A percentile compares a stretch with the other conserved stretches of the same genome.
These are phyloP conservation scores for Rhagonycha fulva DNA, from an alignment of 2,888 invertebrate genomes.

Conservation along the genomic window DNA sequence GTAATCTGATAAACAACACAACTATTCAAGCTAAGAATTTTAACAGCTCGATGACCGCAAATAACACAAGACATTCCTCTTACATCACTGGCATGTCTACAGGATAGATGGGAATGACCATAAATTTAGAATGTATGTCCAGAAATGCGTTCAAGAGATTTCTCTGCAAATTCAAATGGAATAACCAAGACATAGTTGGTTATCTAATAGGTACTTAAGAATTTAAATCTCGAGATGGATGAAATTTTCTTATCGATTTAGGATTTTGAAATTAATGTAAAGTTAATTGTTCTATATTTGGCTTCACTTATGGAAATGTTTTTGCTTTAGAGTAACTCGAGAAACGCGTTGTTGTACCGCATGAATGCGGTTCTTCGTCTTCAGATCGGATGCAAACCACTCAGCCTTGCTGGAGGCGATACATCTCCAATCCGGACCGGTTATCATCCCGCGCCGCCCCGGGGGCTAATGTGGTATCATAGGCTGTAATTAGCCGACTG, in stretches of 20 bases:
- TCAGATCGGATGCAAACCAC: constrained; percentile 49
- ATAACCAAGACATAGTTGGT: constrained; percentile 2
- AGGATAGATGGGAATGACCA: constrained; percentile 28
- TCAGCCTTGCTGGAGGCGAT: constrained; percentile 50
- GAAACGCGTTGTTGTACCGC: constrained; percentile 33
- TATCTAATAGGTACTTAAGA: not conserved
- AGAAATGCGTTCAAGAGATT: constrained; percentile 9
- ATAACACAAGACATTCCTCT: constrained; percentile 49
- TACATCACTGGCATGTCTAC: constrained; percentile 39
- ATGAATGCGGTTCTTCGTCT: constrained; percentile 44
- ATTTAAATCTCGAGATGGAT: not conserved
- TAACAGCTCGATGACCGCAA: constrained; percentile 47
- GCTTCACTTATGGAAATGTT: constrained; percentile 10
- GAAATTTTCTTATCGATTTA: not conserved
- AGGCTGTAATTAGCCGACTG: constrained; percentile 61
- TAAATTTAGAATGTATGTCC: constrained; percentile 16
- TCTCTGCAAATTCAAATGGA: not conserved
- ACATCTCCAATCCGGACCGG: constrained; percentile 50
- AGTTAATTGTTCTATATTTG: constrained; percentile 4
- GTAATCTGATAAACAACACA: constrained; percentile 42
- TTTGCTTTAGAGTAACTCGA: constrained; percentile 28
- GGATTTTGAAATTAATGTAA: not conserved
- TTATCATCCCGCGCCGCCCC: constrained; percentile 52
- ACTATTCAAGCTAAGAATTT: constrained; percentile 51
- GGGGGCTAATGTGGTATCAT: constrained; percentile 60